Percentiles rank a stretch among this genome's conserved stretches.
Conservation (phyloP, 2,888 invertebrate genomes). For the Andrena praecox region DNA sequence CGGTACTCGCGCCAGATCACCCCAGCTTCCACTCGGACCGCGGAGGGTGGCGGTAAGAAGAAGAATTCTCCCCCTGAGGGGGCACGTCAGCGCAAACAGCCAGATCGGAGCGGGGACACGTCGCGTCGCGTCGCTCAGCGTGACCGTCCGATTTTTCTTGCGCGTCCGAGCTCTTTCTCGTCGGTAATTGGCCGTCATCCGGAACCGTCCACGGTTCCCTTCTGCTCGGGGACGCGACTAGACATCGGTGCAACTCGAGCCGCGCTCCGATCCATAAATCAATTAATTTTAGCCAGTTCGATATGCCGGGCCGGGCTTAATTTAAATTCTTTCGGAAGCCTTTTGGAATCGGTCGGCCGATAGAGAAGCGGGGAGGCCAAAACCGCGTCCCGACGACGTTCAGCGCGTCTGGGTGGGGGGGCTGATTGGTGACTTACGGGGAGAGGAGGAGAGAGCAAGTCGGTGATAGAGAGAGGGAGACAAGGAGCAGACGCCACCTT, state of each 20-base stretch:
- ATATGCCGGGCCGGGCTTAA: constrained; percentile 79
- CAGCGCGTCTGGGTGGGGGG: constrained; percentile 50
- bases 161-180: constrained; percentile 22
- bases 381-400: constrained; percentile 56
- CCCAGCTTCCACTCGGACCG: not conserved
- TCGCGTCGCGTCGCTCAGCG: constrained; percentile 6
- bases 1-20: not conserved
- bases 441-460: constrained; percentile 10
- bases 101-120: not conserved
- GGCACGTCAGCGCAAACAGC: constrained; percentile 4
- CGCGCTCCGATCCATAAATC: constrained; percentile 79
- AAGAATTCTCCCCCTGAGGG: constrained; percentile 36
- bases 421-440: constrained; percentile 70
- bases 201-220: constrained; percentile 39
- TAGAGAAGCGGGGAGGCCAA: constrained; percentile 48
- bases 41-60: constrained; percentile 32
- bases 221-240: constrained; percentile 21
- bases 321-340: constrained; percentile 84
- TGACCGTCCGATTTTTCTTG: constrained; percentile 58
- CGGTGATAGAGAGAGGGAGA: constrained; percentile 44
- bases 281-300: constrained; percentile 84
- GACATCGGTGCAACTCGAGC: constrained; percentile 34
- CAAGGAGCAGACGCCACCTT: constrained; percentile 81
- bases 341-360: constrained; percentile 75
- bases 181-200: constrained; percentile 62